Evolutionary conservation across 2,113 vertebrate species (phyloP), one percentile per base, ranked within the genome.

Genomic region (Triplophysa tibetana): DNA sequence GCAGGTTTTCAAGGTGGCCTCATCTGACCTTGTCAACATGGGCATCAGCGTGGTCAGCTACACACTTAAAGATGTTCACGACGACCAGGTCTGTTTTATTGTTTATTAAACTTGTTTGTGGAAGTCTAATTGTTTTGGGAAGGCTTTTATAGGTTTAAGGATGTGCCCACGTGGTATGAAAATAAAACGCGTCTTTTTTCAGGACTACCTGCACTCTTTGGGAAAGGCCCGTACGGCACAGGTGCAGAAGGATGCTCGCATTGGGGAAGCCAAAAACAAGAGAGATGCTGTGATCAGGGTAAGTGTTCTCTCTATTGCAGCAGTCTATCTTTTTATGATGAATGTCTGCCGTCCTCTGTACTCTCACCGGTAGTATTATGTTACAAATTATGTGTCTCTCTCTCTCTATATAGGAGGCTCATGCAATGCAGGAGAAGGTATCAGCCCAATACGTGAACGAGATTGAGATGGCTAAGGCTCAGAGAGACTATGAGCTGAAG

Each of bases 11-110:
- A 95, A 96, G 68, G 96, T 98, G 84, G 96, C 96, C 0, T 98
- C 96, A 0, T 97, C 96, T 0, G 95, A 98, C 85, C 93, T 98
- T 65, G 93, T 98, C 75, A 97, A 97, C 90, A 98, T 98, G 96
- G 96, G 96, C 16, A 97, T 98, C 87, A 95, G 95, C 0, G 95
- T 97, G 85, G 96, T 97, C 87, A 97, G 95, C 92, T 98, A 97
- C 88, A 97, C 96, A 0, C 91, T 98, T 50, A 98, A 97, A 87
- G 96, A 98, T 48, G 95, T 98, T 41, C 95, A 97, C 0, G 95
- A 97, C 0, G 96, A 95, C 75, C 94, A 95, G 94, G 95, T 95
- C 45, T 56, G 62, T 52, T 38, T 33, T 5, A 33, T 33, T 33
- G 5, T 38, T 38, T 38, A 33, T 6, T 65, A 24, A 23, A 5